Percentiles rank a stretch among this genome's conserved stretches.
Conservation (phyloP, 2,113 vertebrate species). For the Sisor rabdophorus region DNA sequence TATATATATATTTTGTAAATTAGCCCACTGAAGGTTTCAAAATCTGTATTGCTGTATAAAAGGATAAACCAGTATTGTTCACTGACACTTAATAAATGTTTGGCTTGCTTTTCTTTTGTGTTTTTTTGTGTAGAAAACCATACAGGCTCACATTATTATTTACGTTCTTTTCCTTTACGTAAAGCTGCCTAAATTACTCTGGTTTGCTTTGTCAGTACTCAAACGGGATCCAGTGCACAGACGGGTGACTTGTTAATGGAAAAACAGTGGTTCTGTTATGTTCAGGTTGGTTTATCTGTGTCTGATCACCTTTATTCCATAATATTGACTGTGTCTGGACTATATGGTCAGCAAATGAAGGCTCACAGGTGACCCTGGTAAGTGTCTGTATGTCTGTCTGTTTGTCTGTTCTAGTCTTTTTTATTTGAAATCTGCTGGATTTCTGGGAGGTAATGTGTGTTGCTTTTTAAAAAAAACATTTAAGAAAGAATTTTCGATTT, state of each 20-base stretch:
- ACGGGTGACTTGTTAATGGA: not conserved
- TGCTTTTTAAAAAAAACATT: too few relatives aligned
- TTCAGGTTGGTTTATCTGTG: not conserved
- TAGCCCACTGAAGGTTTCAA: slow-evolving; percentile 15
- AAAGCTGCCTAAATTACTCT: slow-evolving; percentile 51
- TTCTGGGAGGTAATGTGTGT: too few relatives aligned
- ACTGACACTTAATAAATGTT: slow-evolving; percentile 17
- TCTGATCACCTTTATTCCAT: not conserved
- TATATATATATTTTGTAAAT: not conserved
- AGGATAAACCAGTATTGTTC: not conserved
- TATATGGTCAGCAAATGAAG: not conserved
- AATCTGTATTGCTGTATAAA: not conserved
- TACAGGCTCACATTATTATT: not conserved
- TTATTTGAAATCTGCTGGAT: too few relatives aligned
- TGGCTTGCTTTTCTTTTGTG: slow-evolving; percentile 30
- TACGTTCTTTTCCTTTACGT: slow-evolving; percentile 32
- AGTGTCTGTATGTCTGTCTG: too few relatives aligned
- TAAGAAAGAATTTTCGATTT: too few relatives aligned
- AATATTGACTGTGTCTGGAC: not conserved
- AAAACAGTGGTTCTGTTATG: not conserved
- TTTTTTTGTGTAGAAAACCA: slow-evolving; percentile 1
- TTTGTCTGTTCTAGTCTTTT: too few relatives aligned
- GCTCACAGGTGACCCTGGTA: not conserved
- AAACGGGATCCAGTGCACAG: not conserved
- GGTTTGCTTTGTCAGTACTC: not conserved